Percentiles rank a stretch among this genome's conserved stretches.
Conservation (phyloP, 2,888 invertebrate genomes). For the Melanophora roralis region DNA sequence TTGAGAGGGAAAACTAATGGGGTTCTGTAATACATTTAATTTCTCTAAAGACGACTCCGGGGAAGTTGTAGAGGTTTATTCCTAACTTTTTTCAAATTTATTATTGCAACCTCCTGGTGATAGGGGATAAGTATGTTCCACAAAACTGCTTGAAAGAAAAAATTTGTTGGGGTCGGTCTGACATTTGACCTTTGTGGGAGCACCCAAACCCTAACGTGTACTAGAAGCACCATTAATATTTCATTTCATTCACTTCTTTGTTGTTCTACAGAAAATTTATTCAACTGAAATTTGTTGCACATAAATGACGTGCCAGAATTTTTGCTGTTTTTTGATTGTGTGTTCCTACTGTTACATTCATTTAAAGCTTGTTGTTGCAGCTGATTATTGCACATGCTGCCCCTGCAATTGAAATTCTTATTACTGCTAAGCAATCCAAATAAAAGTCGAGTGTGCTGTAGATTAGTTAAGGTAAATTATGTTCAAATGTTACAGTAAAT, state of each 20-base stretch:
- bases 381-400: conserved; percentile 29
- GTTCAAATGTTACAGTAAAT: conserved; percentile 50
- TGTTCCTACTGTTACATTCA: not conserved
- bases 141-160: too few species aligned
- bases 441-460: not conserved
- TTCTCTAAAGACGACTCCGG: too few species aligned
- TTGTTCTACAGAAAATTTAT: conserved; percentile 62
- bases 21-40: too few species aligned
- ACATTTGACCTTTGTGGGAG: too few species aligned
- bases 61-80: too few species aligned
- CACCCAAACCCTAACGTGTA: too few species aligned
- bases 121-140: too few species aligned
- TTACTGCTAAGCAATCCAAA: not conserved
- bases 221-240: too few species aligned
- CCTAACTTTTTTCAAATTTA: too few species aligned
- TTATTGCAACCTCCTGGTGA: too few species aligned
- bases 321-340: not conserved
- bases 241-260: not conserved
- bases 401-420: not conserved
- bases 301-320: conserved; percentile 70
- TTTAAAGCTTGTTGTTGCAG: conserved; percentile 26
- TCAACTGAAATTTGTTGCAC: conserved; percentile 75
- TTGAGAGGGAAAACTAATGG: too few species aligned
- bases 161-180: too few species aligned
- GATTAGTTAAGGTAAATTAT: conserved; percentile 59